These are phyloP conservation scores for Aporrectodea caliginosa DNA, from an alignment of 1,140 invertebrate species.

Conservation along the genomic window DNA sequence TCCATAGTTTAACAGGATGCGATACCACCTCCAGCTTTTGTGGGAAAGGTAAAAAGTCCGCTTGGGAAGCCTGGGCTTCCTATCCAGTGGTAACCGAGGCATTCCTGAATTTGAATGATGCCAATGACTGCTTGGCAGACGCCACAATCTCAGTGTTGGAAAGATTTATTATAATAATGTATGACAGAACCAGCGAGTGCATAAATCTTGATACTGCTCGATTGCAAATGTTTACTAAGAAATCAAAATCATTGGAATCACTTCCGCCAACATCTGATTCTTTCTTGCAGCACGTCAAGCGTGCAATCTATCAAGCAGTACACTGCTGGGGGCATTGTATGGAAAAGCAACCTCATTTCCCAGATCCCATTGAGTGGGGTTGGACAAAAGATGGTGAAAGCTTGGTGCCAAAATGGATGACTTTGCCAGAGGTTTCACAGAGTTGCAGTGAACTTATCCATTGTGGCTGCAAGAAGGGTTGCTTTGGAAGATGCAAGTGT, in stretches of 20 bases:
- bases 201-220: background rate
- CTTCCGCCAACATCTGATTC: background rate
- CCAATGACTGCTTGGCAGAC: background rate
- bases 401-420: conserved; percentile 19
- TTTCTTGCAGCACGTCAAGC: background rate
- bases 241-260: background rate
- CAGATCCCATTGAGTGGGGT: background rate
- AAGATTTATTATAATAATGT: conserved; percentile 28
- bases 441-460: conserved; percentile 24
- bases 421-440: conserved; percentile 18
- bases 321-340: background rate
- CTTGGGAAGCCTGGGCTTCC: conserved; percentile 36
- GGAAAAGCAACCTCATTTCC: background rate
- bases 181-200: conserved; percentile 25
- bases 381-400: background rate
- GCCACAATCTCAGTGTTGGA: conserved; percentile 17
- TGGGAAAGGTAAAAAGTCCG: conserved; percentile 37
- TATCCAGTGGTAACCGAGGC: conserved; percentile 34
- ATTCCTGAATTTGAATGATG: conserved; percentile 24
- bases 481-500: conserved; percentile 24
- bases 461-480: conserved; percentile 28
- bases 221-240: background rate
- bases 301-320: conserved; percentile 7
- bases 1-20: conserved; percentile 38
- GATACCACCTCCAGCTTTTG: conserved; percentile 34